Base-by-base conservation (phyloP, 2,797 vertebrate species). In the Sebastes hopkinsi region DNA sequence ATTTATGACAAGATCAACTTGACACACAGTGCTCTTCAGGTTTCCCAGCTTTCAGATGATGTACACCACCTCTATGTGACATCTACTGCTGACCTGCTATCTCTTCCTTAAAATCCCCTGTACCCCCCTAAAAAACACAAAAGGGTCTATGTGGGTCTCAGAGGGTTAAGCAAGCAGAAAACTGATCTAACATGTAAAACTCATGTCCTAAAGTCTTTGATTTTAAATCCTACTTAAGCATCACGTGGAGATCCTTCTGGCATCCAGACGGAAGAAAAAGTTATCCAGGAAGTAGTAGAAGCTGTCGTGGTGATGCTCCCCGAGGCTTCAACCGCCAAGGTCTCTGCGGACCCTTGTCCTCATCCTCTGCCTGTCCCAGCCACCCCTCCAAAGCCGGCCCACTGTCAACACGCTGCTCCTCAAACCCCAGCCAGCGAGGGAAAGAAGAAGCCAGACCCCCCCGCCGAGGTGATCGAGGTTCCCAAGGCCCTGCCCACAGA, bases 401-500 rank as follows among this genome's bases (percentile, higher is more conserved):
- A 95, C 85, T 82, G 82, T 52, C 79, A 90, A 12, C 52, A 87
- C 54, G 20, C 85, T 18, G 2, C 38, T 68, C 29, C 86, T 78
- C 72, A 84, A 77, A 69, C 83, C 27, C 91, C 70, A 5, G 86
- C 5, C 88, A 90, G 79, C 71, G 97, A 96, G 92, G 96, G 65
- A 32, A 97, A 89, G 87, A 97, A 88, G 92, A 97, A 94, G 78
- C 86, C 91, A 0, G 98, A 98, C 13, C 87, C 92, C 0, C 83
- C 88, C 0, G 87, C 87, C 0, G 97, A 99, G 68, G 86, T 89
- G 1, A 79, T 92, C 0, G 96, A 97, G 62, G 96, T 98, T 30
- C 97, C 97, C 3, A 97, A 94, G 67, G 94, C 95, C 2, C 95
- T 99, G 54, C 98, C 98, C 0, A 32, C 93, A 0, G 97, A 96